These are phyloP conservation scores for Lanius collurio DNA, from an alignment of 2,113 vertebrate species.

Conservation along the genomic window DNA sequence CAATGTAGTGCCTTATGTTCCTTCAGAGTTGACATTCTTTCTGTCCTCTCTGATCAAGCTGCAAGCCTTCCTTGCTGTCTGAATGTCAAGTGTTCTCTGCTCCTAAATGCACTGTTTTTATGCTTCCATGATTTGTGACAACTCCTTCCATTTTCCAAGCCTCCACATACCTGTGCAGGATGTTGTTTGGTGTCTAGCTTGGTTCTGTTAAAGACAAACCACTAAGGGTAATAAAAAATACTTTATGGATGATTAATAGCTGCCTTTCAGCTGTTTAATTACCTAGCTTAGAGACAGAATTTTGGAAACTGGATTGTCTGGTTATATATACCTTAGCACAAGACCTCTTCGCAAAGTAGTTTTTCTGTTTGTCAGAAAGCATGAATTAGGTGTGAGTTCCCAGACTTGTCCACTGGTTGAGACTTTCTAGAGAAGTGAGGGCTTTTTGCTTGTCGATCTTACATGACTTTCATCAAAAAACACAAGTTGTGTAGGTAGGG, in stretches of 20 bases:
- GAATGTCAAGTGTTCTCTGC: neutral
- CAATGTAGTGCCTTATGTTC: neutral
- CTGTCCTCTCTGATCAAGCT: neutral
- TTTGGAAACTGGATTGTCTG: conserved; percentile 33
- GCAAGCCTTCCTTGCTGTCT: neutral
- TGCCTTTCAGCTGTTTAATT: conserved; percentile 23
- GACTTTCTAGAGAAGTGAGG: neutral
- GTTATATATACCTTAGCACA: neutral
- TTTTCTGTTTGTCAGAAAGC: neutral
- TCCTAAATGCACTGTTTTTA: neutral
- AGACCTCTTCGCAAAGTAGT: neutral
- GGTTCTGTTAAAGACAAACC: neutral
- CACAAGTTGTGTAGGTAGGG: rapidly evolving
- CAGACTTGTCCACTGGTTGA: neutral
- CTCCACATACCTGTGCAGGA: neutral
- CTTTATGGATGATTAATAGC: neutral
- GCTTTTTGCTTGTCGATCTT: neutral
- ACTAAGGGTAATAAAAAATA: neutral
- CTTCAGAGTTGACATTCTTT: neutral
- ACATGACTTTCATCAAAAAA: neutral
- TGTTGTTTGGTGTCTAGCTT: neutral
- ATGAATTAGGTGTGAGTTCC: neutral
- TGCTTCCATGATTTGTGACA: neutral
- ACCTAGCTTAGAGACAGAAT: neutral
- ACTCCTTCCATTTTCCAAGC: neutral